These are phyloP conservation scores for Thryonomys swinderianus DNA, from an alignment of 2,113 vertebrate species.

Conservation along the genomic window DNA sequence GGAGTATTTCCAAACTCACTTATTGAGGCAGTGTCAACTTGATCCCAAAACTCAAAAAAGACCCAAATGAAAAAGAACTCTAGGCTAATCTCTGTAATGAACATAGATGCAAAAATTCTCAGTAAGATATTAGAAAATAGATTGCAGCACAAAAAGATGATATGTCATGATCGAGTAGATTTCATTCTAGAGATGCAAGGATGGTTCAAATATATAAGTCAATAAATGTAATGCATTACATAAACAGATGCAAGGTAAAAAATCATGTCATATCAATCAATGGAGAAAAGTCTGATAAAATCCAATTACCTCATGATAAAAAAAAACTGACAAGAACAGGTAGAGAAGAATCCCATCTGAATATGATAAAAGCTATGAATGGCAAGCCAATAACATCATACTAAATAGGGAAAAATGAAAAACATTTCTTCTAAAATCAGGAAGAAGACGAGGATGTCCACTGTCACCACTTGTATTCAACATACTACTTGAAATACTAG, in stretches of 20 bases:
- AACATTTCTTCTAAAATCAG: background rate
- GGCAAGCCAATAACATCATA: background rate
- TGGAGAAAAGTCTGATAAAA: background rate
- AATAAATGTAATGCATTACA: background rate
- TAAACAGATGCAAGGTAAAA: background rate
- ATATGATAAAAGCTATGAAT: background rate
- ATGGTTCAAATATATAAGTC: background rate
- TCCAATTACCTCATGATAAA: background rate
- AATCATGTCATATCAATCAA: background rate
- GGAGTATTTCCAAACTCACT: background rate
- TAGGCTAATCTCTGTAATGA: background rate
- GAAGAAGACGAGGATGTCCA: background rate
- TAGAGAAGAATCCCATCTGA: background rate
- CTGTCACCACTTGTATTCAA: background rate
- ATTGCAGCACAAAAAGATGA: background rate
- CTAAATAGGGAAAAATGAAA: background rate
- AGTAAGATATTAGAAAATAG: background rate
- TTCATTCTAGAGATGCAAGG: background rate
- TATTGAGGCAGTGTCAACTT: background rate
- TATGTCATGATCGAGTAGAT: background rate
- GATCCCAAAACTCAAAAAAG: background rate
- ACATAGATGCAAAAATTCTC: background rate
- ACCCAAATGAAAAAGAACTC: background rate
- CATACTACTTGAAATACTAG: background rate
- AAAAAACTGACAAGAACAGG: background rate